Base-by-base conservation (phyloP, 1,140 invertebrate species). In the Penaeus japonicus region DNA sequence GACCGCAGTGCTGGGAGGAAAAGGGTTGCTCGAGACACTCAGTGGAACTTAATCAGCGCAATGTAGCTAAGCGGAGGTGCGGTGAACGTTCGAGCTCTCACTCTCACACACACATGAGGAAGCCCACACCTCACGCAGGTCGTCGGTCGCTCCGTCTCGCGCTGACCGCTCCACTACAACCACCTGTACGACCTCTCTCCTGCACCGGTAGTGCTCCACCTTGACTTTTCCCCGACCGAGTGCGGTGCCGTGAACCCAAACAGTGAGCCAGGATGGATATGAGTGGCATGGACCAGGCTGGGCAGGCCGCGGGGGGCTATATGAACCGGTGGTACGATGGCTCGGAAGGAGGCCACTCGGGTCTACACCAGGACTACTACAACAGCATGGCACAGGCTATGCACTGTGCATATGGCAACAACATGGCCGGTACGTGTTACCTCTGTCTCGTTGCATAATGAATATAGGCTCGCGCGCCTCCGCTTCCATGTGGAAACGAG, bases 331-430 rank as follows among this genome's bases (percentile, higher is more conserved):
- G 89, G 89, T 90, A 90, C 65, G 89, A 90, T 59, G 89, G 89
- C 24, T 87, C 89, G 10, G 89, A 90, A 47, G 75, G 84, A 20
- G 89, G 89, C 35, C 89, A 90, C 73, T 65, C 89, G 17, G 89
- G 89, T 39, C 80, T 90, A 7, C 85, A 90, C 85, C 89, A 90
- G 57, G 89, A 90, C 73, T 90, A 90, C 81, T 90, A 90, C 75
- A 90, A 90, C 81, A 90, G 89, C 55, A 90, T 90, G 89, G 89
- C 89, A 27, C 89, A 90, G 62, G 89, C 89, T 22, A 90, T 90
- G 89, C 89, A 90, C 85, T 90, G 89, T 82, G 89, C 89, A 80
- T 90, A 90, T 57, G 89, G 89, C 62, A 90, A 90, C 85, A 90
- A 90, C 77, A 90, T 90, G 89, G 89, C 89, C 84, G 89, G 89